Base-by-base conservation (phyloP, 2,113 vertebrate genomes). In the Chionomys nivalis region DNA sequence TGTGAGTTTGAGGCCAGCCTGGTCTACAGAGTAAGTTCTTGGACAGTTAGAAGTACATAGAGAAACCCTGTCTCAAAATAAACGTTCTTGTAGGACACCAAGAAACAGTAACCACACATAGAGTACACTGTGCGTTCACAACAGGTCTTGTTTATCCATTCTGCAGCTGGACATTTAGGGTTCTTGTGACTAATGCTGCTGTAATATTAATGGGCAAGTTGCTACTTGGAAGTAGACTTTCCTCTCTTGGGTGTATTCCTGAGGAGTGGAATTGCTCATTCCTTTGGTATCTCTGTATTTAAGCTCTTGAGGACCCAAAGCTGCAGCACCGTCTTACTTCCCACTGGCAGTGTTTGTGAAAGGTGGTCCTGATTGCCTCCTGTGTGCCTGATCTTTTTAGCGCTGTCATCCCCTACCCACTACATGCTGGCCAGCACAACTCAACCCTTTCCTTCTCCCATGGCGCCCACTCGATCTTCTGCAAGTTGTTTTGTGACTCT, bases 391-490 rank as follows among this genome's bases (percentile, higher is more conserved):
- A 66, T 49, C 4, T 58, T 5, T 26, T 14, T 36, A 10, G 2
- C 39, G 33, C 6, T 89, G 36, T 49, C 6, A 31, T 21, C 58
- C 1, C 5, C 58, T 6, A 58, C 19, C 58, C 58, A 28, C 26
- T 33, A 14, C 4, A 49, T 42, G 8, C 19, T 31, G 11, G 13
- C 70, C 4, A 8, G 8, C 49, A 65, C 33, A 58, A 19, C n/a
- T 7, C 23, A 86, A 11, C 63, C 24, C 36, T 16, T 36, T 36
- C 1, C n/a, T 17, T 76, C 23, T n/a, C 68, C 68, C 44, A 7
- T 6, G n/a, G 47, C 2, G 3, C 23, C 42, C 13, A 13, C 16
- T 3, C 49, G 5, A 2, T 7, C 24, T 2, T 3, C 52, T 7
- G 31, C 52, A 10, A 28, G 36, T 31, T n/a, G 49, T 36, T 63